These are phyloP conservation scores for Nomada fucata DNA, from an alignment of 2,888 invertebrate species.

Conservation along the genomic window DNA sequence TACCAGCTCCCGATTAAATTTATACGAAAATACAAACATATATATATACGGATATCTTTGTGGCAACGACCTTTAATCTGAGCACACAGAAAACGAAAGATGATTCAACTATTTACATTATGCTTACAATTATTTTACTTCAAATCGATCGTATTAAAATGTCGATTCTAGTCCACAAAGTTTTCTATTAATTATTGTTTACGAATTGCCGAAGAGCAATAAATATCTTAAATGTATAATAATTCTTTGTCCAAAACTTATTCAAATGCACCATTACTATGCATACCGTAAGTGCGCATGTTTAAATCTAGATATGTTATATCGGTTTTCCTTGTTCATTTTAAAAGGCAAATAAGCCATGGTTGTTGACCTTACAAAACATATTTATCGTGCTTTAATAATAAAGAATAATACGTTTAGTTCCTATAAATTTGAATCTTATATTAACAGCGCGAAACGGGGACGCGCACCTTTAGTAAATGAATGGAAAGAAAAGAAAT, in stretches of 20 bases:
- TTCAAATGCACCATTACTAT: neutral
- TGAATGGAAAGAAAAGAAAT: neutral
- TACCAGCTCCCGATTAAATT: constrained; percentile 18
- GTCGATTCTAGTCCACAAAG: neutral
- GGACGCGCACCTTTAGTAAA: neutral
- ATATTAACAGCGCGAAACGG: neutral
- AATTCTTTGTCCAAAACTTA: neutral
- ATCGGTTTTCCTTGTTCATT: constrained; percentile 2
- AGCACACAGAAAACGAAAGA: neutral
- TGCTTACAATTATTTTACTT: constrained; percentile 8
- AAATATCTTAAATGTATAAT: neutral
- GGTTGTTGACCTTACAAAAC: constrained; percentile 46
- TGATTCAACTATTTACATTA: neutral
- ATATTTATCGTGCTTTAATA: neutral
- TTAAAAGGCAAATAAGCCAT: constrained; percentile 60
- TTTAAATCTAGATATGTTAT: constrained; percentile 15
- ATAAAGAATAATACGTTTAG: neutral
- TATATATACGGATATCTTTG: constrained; percentile 42
- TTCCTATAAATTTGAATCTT: constrained; percentile 13
- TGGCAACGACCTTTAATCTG: constrained; percentile 49
- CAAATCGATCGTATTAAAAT: neutral
- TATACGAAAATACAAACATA: neutral
- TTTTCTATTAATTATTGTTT: neutral
- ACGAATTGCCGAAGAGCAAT: neutral
- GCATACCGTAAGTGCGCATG: neutral